phyloP scores from a whole-genome alignment of 2,888 invertebrate species.

The Rhopalosiphum nymphaeae region DNA sequence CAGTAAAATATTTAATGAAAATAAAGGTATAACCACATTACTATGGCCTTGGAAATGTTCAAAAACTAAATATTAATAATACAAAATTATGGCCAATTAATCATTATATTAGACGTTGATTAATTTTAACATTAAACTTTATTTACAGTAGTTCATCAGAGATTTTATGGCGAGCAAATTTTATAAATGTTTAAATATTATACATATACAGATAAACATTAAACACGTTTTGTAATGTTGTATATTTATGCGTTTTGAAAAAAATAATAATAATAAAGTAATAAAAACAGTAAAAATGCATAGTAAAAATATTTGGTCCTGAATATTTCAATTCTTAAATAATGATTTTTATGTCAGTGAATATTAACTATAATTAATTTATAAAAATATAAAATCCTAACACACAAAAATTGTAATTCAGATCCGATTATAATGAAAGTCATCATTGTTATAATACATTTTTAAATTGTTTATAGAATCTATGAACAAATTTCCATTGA shows the following conservation, averaged over 20 bases:
- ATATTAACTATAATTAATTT: not conserved
- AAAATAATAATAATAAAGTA: not conserved
- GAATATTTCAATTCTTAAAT: not conserved
- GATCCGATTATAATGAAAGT: not conserved
- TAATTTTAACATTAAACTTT: slow-evolving; percentile 21
- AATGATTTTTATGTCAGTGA: not conserved
- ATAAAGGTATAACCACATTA: not conserved
- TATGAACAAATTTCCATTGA: not conserved
- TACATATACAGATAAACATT: not conserved
- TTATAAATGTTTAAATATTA: not conserved
- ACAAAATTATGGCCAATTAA: not conserved
- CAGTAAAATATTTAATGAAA: slow-evolving; percentile 23
- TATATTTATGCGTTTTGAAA: not conserved
- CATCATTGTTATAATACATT: not conserved
- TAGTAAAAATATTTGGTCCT: no score
- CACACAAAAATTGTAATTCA: not conserved
- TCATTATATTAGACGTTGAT: not conserved
- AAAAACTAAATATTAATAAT: slow-evolving; percentile 24
- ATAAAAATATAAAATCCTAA: not conserved
- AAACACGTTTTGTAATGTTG: not conserved
- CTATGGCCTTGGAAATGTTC: not conserved
- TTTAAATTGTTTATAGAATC: not conserved
- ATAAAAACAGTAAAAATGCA: not conserved
- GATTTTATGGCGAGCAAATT: not conserved
- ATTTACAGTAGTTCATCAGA: not conserved